Conservation (phyloP, 2,888 invertebrate genomes). For the Aphidius colemani region DNA sequence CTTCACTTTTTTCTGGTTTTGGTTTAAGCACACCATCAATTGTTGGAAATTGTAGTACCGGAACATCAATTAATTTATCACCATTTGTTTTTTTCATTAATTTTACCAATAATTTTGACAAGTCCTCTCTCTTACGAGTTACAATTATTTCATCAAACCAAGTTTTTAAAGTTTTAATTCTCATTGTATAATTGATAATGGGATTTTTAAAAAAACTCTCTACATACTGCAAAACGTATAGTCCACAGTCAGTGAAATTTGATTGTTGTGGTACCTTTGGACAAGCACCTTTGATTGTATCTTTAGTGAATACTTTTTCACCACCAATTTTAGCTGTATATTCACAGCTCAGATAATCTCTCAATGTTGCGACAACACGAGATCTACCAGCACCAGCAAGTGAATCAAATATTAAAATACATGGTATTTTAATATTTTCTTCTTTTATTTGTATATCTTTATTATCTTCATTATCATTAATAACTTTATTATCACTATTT, state of each 20-base stretch:
- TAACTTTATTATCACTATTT: slow-evolving; percentile 53
- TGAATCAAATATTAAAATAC: slow-evolving; percentile 95
- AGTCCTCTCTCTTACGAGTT: slow-evolving; percentile 83
- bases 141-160: slow-evolving; percentile 90
- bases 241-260: slow-evolving; percentile 96
- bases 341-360: slow-evolving; percentile 90
- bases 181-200: slow-evolving; percentile 78
- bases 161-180: slow-evolving; percentile 78
- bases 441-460: slow-evolving; percentile 26
- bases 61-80: slow-evolving; percentile 67
- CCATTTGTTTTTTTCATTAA: slow-evolving; percentile 77
- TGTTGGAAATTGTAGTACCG: slow-evolving; percentile 77
- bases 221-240: slow-evolving; percentile 93
- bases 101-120: slow-evolving; percentile 76
- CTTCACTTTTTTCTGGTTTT: slow-evolving; percentile 41
- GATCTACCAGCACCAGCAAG: slow-evolving; percentile 78
- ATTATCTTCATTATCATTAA: slow-evolving; percentile 33
- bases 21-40: slow-evolving; percentile 67
- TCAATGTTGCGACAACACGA: slow-evolving; percentile 84
- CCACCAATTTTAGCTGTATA: slow-evolving; percentile 75
- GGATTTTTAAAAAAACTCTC: slow-evolving; percentile 94
- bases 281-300: slow-evolving; percentile 82
- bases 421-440: slow-evolving; percentile 70
- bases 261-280: slow-evolving; percentile 97
- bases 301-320: slow-evolving; percentile 76